Evolutionary conservation across 2,888 invertebrate species (phyloP), one percentile per base, ranked within the genome.

Genomic region (Papilio protenor): DNA sequence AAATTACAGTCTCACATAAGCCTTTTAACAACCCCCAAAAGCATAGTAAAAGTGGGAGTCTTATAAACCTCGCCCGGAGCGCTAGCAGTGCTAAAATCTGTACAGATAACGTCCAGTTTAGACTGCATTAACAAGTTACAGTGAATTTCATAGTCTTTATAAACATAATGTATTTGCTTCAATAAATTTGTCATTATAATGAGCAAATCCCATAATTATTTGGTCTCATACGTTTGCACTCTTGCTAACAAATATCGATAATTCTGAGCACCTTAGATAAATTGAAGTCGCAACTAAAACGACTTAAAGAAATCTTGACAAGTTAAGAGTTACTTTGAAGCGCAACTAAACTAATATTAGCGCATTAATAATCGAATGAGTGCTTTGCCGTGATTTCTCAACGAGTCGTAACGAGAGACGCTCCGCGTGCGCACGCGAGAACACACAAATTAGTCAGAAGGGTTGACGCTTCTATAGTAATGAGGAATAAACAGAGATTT

Each of bases 401-500:
- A 84, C 84, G 84, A 86, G 83, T 82, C 85, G 85, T 85, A 85
- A 85, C 83, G 82, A 83, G 80, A 80, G 80, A 75, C 81, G 80
- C 79, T 80, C 77, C 81, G 81, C 83, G 79, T 80, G 75, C 81
- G 80, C 81, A 81, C 71, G 72, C 75, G 64, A 55, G 79, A 80
- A 76, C 23, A 76, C 77, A 80, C 80, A 81, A 81, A 84, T 83
- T 82, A 81, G 82, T 81, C 79, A 81, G 57, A 21, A 83, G 83
- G 83, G 83, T 73, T 83, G 81, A 78, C 79, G 45, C 77, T 78
- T 57, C 61, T 40, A 40, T 40, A 61, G 49, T 69, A 75, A 79
- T 59, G 52, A 59, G 55, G 40, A 52, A 66, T 70, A 45, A 40
- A 57, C 59, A 69, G 5, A 0, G 12, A 23, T 59, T 59, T 59